Evolutionary conservation across 2,888 invertebrate species (phyloP).

Genomic region (Hedya salicella): DNA sequence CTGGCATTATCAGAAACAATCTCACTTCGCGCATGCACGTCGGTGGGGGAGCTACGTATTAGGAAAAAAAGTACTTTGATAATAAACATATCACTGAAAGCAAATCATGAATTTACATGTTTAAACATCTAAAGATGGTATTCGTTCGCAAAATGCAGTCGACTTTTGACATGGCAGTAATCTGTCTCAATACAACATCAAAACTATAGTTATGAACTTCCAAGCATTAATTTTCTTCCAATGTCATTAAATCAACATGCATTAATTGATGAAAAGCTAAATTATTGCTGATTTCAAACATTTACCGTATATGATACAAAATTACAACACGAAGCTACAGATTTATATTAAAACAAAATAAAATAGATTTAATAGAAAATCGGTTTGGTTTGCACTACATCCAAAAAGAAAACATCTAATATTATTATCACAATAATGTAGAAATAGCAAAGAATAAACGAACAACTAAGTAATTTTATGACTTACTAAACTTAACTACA

Average conservation of each 20-base stretch:
- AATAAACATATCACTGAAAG: slow-evolving; percentile 41
- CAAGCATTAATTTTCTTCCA: slow-evolving; percentile 41
- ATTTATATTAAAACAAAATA: slow-evolving; percentile 54
- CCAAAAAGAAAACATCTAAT: slow-evolving; percentile 62
- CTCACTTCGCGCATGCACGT: slow-evolving; percentile 61
- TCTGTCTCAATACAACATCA: slow-evolving; percentile 23
- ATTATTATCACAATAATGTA: slow-evolving; percentile 61
- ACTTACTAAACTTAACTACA: slow-evolving; percentile 62
- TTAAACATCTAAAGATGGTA: slow-evolving; percentile 49
- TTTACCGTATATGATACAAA: slow-evolving; percentile 52
- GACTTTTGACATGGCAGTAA: slow-evolving; percentile 49
- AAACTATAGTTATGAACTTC: slow-evolving; percentile 41
- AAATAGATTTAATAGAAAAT: slow-evolving; percentile 49
- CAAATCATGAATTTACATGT: slow-evolving; percentile 49
- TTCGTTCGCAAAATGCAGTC: slow-evolving; percentile 48
- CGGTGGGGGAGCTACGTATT: slow-evolving; percentile 53
- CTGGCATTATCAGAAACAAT: slow-evolving; percentile 42
- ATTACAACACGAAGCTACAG: slow-evolving; percentile 61
- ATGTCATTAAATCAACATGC: slow-evolving; percentile 61
- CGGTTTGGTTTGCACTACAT: slow-evolving; percentile 62
- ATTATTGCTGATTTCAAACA: slow-evolving; percentile 55
- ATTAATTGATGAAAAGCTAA: slow-evolving; percentile 61
- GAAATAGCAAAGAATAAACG: slow-evolving; percentile 68
- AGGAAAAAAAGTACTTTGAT: slow-evolving; percentile 49
- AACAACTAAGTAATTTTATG: slow-evolving; percentile 58